Base-by-base conservation (phyloP, 2,888 invertebrate species). In the Oligia latruncula region DNA sequence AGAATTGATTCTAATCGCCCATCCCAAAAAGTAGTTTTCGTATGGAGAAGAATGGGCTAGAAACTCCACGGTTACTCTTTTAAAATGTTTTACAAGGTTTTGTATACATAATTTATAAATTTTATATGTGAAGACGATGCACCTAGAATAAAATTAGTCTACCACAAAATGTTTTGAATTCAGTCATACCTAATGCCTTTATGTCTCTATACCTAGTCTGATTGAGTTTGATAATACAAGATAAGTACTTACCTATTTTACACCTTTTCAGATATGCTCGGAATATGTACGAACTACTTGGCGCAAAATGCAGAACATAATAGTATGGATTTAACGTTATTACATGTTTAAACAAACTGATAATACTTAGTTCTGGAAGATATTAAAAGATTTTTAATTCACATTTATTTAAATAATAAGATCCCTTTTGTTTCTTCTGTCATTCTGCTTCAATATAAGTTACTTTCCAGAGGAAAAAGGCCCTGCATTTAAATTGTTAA, bases 221-320 rank as follows among this genome's bases (percentile, higher is more conserved):
- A 35, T 74, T 13, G 20, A 29, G 8, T 52, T 80, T 43, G 13
- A 35, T 43, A 71, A 52, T n/a, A 29, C 11, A 40, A 6, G 0
- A 1, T 62, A 40, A 43, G 43, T 67, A 49, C 55, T 9, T 40
- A 66, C 20, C 11, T 55, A n/a, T 43, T 29, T 66, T 66, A 23
- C n/a, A 46, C 84, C 43, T 72, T 94, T 95, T 83, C 90, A 96
- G 96, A 94, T 72, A 92, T 96, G 81, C 89, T 96, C 46, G 90
- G 94, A 13, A 94, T 95, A 77, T 95, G 94, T 75, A 89, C 94
- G 0, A 94, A 95, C 81, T 95, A 92, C 88, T 90, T 96, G 65
- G 95, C 96, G 2, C 95, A 96, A 87, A 52, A 91, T 83, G 96
- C 96, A 2, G 95, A 96, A 87, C 90, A 89, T 77, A 94, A 94